Base-by-base conservation (phyloP, 2,888 invertebrate species). In the Drosophila tripunctata region DNA sequence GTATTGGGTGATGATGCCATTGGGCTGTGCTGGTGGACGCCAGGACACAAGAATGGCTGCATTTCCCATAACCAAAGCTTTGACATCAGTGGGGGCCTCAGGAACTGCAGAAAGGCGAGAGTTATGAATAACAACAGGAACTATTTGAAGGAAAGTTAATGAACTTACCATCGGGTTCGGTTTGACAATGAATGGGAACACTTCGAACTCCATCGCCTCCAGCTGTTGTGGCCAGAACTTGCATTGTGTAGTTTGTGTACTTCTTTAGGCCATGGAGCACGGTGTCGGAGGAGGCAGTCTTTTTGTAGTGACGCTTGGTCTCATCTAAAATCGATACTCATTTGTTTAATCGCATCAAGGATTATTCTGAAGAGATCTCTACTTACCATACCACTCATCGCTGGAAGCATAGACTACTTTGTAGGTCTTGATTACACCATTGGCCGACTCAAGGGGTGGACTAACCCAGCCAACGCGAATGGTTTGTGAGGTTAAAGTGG, bases 191-290 rank as follows among this genome's bases (percentile, higher is more conserved):
- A 79, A 98, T 96, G 61, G 92, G 81, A n/a, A 87, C 82, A 77
- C 92, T 92, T 77, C 97, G 94, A 41, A 97, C 97, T 67, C 98
- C 98, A 91, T 98, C 98, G 8, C 99, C 99, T 72, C 97, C 98
- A 57, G 97, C 96, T 5, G 98, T 98, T 87, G 96, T 98, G 17
- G 98, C 98, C 81, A 98, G 92, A 27, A 99, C 97, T 93, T 98
- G 97, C 95, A 99, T 97, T 60, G 97, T 98, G 92, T 98, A 99
- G 92, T 99, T 98, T 2, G 98, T 98, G 92, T 95, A 98, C 91
- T 98, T 98, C 91, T 97, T 96, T 52, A 99, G 93, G 51, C 97
- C 97, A 89, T 97, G 97, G n/a, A 97, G 93, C 85, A 97, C 97
- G 0, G 97, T 97, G 92, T 97, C 97, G 86, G 96, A 96, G 72